Evolutionary conservation across 2,888 invertebrate species (phyloP).

Genomic region (Scaptomyza polygonia): DNA sequence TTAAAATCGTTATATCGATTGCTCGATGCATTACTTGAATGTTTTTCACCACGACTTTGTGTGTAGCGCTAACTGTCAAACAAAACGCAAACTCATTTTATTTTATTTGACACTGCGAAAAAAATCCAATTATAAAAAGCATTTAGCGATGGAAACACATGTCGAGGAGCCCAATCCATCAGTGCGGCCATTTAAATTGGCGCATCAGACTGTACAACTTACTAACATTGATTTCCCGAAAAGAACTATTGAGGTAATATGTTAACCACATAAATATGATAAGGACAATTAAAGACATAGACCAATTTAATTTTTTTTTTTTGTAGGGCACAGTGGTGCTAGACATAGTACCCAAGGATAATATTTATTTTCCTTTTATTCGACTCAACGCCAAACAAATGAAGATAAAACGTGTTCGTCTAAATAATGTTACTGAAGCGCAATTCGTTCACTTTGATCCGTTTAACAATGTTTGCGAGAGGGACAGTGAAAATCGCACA

Average conservation of each 20-base stretch:
- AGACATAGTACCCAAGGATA: slow-evolving; percentile 93
- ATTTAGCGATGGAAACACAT: slow-evolving; percentile 48
- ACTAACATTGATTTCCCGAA: slow-evolving; percentile 97
- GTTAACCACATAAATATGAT: too few species aligned
- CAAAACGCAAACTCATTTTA: slow-evolving; percentile 21
- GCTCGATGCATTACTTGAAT: neutral
- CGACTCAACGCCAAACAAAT: slow-evolving; percentile 97
- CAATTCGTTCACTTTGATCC: slow-evolving; percentile 98
- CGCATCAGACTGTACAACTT: slow-evolving; percentile 97
- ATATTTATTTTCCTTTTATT: slow-evolving; percentile 90
- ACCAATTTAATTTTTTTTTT: neutral
- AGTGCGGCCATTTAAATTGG: slow-evolving; percentile 93
- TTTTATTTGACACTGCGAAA: neutral
- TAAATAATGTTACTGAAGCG: slow-evolving; percentile 96
- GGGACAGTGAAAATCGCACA: slow-evolving; percentile 90
- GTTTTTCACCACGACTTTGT: neutral
- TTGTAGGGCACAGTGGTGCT: slow-evolving; percentile 95
- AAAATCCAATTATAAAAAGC: slow-evolving; percentile 1
- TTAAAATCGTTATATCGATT: neutral
- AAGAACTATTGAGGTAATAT: slow-evolving; percentile 96
- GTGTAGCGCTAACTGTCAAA: neutral
- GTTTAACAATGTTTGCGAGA: slow-evolving; percentile 94
- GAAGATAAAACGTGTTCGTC: slow-evolving; percentile 93
- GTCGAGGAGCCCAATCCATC: slow-evolving; percentile 57
- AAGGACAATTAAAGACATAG: too few species aligned